Evolutionary conservation across 2,888 invertebrate genomes (phyloP), one percentile per base, ranked within the genome.

Genomic region (Sesamia inferens): DNA sequence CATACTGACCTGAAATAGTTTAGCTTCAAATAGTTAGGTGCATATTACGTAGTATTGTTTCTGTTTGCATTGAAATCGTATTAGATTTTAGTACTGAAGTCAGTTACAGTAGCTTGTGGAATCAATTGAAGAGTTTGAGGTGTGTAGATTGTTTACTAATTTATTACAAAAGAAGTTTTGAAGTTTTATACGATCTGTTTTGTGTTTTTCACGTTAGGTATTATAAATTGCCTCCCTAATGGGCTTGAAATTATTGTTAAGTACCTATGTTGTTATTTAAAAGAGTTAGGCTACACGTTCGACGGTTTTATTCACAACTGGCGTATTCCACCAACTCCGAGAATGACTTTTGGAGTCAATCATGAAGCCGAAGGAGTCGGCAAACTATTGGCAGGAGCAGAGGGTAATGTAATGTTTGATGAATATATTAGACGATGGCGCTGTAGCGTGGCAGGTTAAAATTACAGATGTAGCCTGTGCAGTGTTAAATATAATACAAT

Each of bases 1-100:
- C 80, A 79, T 14, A 76, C 71, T 83, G 83, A 74, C 85, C 82
- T 71, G 70, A 81, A 84, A 78, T 81, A 71, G 84, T 73, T 81
- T 71, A 83, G 84, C 80, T 82, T 73, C 48, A 55, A 81, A 74
- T 74, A 78, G 73, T 65, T 71, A 68, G 73, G 69, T 78, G 72
- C 69, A 66, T 77, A 71, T 71, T 76, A 73, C 71, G 54, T 65
- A 65, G 42, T 66, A 31, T 44, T 68, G 71, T 67, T 69, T 67
- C 63, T 67, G 72, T 78, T 75, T 63, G 64, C 59, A 78, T 74
- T 78, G 78, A 73, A 72, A 24, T 57, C n/a, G 64, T 58, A 68
- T 54, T 55, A 42, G 59, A 68, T 71, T 68, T 62, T 61, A n/a
- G 59, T 58, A 66, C 51, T 47, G 10, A 77, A 19, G 66, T 68